Percentiles rank a stretch among this genome's conserved stretches.
phyloP scores from a whole-genome alignment of 1,140 invertebrate genomes.

The Reticulitermes speratus region DNA sequence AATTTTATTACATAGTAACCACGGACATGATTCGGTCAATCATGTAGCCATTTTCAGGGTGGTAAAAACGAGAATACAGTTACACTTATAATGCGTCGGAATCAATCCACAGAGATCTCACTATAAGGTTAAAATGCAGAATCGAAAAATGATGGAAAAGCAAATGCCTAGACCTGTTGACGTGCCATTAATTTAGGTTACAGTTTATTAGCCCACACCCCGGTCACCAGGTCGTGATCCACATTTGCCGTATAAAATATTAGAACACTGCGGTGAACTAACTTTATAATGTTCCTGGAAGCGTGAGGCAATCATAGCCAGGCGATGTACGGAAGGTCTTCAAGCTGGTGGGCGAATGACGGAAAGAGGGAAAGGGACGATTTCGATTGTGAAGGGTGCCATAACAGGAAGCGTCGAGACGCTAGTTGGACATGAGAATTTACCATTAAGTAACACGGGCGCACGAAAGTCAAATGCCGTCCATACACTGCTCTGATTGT shows the following conservation, averaged over 20 bases:
- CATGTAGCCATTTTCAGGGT: too few species aligned
- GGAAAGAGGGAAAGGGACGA: background rate
- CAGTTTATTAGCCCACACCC: background rate
- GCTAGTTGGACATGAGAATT: background rate
- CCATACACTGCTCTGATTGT: too few species aligned
- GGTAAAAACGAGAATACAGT: too few species aligned
- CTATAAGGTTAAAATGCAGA: too few species aligned
- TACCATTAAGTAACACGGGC: background rate
- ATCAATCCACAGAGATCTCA: too few species aligned
- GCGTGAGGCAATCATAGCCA: background rate
- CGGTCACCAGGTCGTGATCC: background rate
- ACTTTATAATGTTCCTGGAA: background rate
- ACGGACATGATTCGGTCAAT: too few species aligned
- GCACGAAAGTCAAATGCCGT: background rate
- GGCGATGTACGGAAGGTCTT: background rate
- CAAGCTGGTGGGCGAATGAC: background rate
- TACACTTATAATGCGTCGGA: too few species aligned
- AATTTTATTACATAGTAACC: too few species aligned
- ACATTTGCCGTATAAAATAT: background rate
- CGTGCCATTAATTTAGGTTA: background rate
- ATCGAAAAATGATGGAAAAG: too few species aligned
- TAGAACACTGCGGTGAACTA: background rate
- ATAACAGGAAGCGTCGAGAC: slow-evolving; percentile 8
- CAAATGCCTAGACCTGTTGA: background rate
- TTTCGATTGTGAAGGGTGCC: background rate